Conservation (phyloP, 2,113 vertebrate genomes). For the Sialia sialis region DNA sequence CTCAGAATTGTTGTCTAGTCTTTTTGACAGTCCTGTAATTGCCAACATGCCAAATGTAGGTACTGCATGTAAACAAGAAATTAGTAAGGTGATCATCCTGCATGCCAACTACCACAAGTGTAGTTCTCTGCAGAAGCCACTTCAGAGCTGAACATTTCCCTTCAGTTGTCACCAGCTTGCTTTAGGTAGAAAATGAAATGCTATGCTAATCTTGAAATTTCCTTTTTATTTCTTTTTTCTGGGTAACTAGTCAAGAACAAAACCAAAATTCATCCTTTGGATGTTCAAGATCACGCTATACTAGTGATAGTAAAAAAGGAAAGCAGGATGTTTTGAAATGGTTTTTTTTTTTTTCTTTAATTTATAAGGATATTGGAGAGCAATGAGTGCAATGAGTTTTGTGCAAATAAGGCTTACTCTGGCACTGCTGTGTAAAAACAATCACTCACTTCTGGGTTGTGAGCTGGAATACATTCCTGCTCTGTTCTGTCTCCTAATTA, state of each 20-base stretch:
- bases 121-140: not conserved
- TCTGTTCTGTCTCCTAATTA: conserved; percentile 28
- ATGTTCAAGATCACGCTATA: not conserved
- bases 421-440: not conserved
- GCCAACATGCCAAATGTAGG: not conserved
- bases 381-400: not conserved
- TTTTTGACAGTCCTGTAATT: not conserved
- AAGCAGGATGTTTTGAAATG: not conserved
- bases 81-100: not conserved
- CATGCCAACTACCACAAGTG: not conserved
- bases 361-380: not conserved
- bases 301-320: not conserved
- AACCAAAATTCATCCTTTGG: not conserved
- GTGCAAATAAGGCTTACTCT: not conserved
- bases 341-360: not conserved
- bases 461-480: conserved; percentile 30
- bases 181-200: not conserved
- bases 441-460: not conserved
- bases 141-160: not conserved
- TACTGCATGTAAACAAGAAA: not conserved
- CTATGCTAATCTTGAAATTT: not conserved
- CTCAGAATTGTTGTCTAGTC: not conserved
- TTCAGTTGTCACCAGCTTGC: not conserved
- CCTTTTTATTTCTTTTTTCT: not conserved
- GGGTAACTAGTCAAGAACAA: not conserved